Conservation (phyloP, 2,113 vertebrate species). For the Platanista minor region DNA sequence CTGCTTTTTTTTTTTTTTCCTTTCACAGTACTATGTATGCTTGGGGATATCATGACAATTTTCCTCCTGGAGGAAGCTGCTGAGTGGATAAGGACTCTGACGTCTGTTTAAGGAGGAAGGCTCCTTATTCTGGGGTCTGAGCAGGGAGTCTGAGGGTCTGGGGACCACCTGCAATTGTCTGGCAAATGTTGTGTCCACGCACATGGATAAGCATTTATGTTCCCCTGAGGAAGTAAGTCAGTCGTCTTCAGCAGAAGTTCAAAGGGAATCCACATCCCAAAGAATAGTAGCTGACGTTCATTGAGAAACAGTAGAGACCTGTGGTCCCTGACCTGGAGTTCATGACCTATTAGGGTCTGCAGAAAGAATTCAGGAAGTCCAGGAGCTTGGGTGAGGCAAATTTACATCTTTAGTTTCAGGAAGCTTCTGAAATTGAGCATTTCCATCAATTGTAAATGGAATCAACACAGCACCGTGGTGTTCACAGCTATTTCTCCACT, state of each 20-base stretch:
- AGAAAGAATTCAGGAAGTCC: background rate
- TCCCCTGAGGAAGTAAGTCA: accelerated
- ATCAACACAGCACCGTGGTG: background rate
- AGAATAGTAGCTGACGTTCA: background rate
- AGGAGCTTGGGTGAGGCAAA: background rate
- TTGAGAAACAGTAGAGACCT: accelerated
- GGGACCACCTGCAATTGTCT: background rate
- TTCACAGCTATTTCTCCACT: background rate
- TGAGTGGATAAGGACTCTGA: background rate
- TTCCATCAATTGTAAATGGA: background rate
- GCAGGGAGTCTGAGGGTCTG: accelerated
- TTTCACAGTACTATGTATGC: background rate
- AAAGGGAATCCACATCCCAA: accelerated
- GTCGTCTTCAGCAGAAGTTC: background rate
- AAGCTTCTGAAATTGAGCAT: background rate
- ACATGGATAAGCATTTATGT: accelerated
- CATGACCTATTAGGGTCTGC: accelerated
- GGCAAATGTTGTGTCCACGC: accelerated
- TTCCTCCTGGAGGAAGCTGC: background rate
- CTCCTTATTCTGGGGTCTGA: background rate
- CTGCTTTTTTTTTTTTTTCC: background rate
- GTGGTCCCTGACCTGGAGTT: background rate
- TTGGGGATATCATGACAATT: background rate
- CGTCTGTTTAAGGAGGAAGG: background rate
- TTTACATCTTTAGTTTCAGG: background rate